Percentiles rank a stretch among this genome's conserved stretches.
Conservation (phyloP, 2,888 invertebrate species). For the Therioaphis trifolii region DNA sequence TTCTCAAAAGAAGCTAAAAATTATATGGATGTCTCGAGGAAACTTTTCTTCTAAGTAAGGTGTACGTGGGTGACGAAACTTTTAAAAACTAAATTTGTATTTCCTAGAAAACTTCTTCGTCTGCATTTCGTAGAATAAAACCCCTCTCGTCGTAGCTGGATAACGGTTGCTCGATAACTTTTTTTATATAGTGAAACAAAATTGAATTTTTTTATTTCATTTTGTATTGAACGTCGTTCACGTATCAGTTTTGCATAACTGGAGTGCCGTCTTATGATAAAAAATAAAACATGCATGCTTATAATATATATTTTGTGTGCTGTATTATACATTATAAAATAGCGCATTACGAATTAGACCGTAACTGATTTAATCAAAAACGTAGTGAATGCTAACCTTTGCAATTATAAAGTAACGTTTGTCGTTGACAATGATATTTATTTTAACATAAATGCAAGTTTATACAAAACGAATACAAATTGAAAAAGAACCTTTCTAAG, state of each 20-base stretch:
- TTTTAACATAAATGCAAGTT: conserved; percentile 21
- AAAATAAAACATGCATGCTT: conserved; percentile 1
- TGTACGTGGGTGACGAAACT: neutral
- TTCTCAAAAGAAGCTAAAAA: conserved; percentile 18
- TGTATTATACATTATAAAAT: neutral
- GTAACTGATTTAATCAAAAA: conserved; percentile 3
- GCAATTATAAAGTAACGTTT: neutral
- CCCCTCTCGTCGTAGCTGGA: neutral
- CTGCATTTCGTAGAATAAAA: conserved; percentile 28
- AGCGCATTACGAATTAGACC: conserved; percentile 15
- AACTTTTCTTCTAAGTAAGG: conserved; percentile 26
- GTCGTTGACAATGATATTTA: conserved; percentile 2
- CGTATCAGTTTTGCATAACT: conserved; percentile 54
- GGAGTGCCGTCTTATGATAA: conserved; percentile 21
- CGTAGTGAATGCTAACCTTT: too few relatives aligned
- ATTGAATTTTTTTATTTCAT: conserved; percentile 24
- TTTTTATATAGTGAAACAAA: conserved; percentile 34
- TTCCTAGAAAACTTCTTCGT: conserved; percentile 26
- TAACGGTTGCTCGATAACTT: conserved; percentile 40
- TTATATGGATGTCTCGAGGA: conserved; percentile 21
- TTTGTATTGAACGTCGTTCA: conserved; percentile 14
- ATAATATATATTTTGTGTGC: neutral
- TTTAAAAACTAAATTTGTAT: conserved; percentile 54
- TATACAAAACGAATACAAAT: neutral
- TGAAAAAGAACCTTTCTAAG: conserved; percentile 14